phyloP scores from a whole-genome alignment of 2,888 invertebrate genomes.

The Cactoblastis cactorum region DNA sequence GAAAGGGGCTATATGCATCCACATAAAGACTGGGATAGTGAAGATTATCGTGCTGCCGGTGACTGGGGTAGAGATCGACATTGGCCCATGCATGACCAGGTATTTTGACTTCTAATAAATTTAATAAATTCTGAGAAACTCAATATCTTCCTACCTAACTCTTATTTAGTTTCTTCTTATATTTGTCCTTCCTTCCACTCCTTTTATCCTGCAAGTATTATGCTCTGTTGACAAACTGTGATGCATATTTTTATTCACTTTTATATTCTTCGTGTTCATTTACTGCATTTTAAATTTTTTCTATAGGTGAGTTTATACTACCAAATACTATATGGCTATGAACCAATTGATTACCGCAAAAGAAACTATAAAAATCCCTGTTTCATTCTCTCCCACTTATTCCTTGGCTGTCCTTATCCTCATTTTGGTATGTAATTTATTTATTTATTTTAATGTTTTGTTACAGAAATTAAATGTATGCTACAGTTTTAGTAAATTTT shows the following conservation, averaged over 20 bases:
- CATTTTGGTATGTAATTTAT: conserved; percentile 62
- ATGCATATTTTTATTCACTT: background rate
- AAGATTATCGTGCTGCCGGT: conserved; percentile 75
- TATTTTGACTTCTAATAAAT: conserved; percentile 23
- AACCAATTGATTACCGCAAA: conserved; percentile 66
- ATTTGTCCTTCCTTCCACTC: background rate
- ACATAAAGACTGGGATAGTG: conserved; percentile 74
- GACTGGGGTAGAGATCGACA: conserved; percentile 73
- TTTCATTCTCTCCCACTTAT: conserved; percentile 70
- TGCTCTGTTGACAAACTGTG: background rate
- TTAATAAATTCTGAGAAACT: background rate
- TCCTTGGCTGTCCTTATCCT: conserved; percentile 74
- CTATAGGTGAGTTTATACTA: conserved; percentile 63
- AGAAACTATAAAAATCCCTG: conserved; percentile 55
- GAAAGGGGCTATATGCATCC: conserved; percentile 70
- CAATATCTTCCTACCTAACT: too few species aligned
- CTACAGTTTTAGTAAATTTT: conserved; percentile 21
- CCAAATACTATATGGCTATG: conserved; percentile 57
- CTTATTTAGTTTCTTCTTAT: too few species aligned
- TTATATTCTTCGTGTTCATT: background rate
- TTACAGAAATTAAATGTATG: conserved; percentile 11
- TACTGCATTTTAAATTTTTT: conserved; percentile 32
- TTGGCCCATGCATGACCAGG: conserved; percentile 74
- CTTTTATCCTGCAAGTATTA: background rate
- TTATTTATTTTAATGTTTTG: conserved; percentile 6